Percentiles rank a stretch among this genome's conserved stretches.
Evolutionary conservation across 2,888 invertebrate genomes (phyloP).

Genomic region (Conus canariensis): DNA sequence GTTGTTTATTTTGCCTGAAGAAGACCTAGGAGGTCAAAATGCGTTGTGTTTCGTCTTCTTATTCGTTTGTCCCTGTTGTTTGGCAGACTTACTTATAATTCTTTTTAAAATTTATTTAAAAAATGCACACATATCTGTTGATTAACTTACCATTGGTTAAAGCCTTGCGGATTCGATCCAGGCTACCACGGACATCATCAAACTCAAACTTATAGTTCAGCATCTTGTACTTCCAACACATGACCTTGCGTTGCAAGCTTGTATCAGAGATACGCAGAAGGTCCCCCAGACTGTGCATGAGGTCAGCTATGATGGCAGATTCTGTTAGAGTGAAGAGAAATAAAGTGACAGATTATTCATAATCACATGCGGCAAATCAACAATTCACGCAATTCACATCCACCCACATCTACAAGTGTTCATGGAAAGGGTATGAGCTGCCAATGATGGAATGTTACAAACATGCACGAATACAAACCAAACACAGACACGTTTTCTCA

Average conservation of each 20-base stretch:
- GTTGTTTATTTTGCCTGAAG: no score
- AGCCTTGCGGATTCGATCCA: slow-evolving; percentile 51
- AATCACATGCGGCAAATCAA: no score
- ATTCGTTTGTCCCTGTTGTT: no score
- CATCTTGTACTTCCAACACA: slow-evolving; percentile 62
- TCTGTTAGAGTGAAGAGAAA: slow-evolving; percentile 52
- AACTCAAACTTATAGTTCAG: slow-evolving; percentile 54
- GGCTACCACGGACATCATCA: slow-evolving; percentile 30
- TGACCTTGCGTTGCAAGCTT: slow-evolving; percentile 54
- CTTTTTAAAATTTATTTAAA: no score
- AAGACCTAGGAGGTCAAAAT: no score
- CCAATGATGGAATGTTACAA: not conserved
- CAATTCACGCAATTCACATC: not conserved
- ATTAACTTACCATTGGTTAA: slow-evolving; percentile 52
- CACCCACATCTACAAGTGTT: not conserved
- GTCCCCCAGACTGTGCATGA: slow-evolving; percentile 61
- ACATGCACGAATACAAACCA: not conserved
- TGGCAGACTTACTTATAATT: no score
- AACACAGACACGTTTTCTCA: not conserved
- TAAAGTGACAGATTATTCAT: not conserved
- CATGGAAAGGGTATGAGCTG: not conserved
- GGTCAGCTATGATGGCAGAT: slow-evolving; percentile 59
- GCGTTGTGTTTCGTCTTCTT: no score
- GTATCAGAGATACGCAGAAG: slow-evolving; percentile 54
- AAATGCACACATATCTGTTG: not conserved